Evolutionary conservation across 2,113 vertebrate genomes (phyloP), one percentile per base, ranked within the genome.

Genomic region (Elephantulus edwardii): DNA sequence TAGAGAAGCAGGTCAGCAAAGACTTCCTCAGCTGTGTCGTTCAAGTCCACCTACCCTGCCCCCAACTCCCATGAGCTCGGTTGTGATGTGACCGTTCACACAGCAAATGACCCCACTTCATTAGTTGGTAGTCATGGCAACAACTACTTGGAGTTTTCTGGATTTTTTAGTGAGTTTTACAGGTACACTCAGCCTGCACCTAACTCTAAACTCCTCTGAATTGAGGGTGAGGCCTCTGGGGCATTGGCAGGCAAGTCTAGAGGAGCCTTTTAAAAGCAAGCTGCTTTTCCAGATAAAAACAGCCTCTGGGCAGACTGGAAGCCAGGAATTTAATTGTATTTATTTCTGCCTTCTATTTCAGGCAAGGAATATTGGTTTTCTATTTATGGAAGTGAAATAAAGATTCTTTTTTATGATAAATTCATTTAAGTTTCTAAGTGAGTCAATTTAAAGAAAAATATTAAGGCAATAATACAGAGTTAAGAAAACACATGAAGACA

Each of bases 291-390:
- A 42, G 76, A 68, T 83, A 86, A 80, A 93, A 60, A 76, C 16
- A 74, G 68, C 48, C 68, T 76, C 38, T 16, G 26, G 76, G 26
- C 83, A 83, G 92, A 83, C 83, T 52, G 13, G 40, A 80, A 88
- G 88, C 91, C 83, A 93, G 83, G 58, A 86, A 80, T 54, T 70
- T 83, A 90, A 95, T 90, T 94, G 66, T 90, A 71, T 93, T 93
- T 95, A 91, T 83, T 93, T 74, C 74, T 81, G 91, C 28, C 84
- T 87, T 91, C 89, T 83, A 71, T 83, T 94, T 87, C 64, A 68
- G 71, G 88, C 62, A 88, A 72, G 70, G 78, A 79, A 88, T 72
- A 48, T 92, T 80, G 77, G 62, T 91, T 60, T 84, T 89, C 95
- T 81, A 64, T 89, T 91, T 92, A 54, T 42, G 58, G 83, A 17